Conservation (phyloP, 2,888 invertebrate genomes). For the Ichneumoninae sp. region DNA sequence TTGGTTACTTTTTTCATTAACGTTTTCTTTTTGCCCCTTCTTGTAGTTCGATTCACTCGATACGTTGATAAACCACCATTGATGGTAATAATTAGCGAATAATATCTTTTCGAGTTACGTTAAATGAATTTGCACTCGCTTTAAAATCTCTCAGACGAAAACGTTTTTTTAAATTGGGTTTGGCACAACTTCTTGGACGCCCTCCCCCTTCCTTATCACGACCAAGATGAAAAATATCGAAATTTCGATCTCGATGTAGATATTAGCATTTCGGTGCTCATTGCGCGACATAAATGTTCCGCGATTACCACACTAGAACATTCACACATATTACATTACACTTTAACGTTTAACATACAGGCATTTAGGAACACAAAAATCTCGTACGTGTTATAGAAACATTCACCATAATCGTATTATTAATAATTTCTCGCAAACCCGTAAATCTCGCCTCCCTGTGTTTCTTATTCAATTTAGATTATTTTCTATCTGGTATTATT, state of each 20-base stretch:
- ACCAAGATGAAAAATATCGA: conserved; percentile 32
- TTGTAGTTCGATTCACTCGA: conserved; percentile 34
- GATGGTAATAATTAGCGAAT: conserved; percentile 70
- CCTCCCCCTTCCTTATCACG: not conserved
- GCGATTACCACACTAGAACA: conserved; percentile 29
- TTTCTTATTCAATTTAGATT: not conserved
- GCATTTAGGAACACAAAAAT: conserved; percentile 67
- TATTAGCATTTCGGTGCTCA: conserved; percentile 20
- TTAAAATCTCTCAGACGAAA: conserved; percentile 19
- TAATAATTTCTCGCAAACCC: conserved; percentile 43
- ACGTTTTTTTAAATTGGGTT: conserved; percentile 24
- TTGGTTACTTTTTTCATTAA: not conserved
- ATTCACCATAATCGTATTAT: conserved; percentile 43
- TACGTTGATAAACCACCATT: conserved; percentile 38
- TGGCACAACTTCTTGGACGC: conserved; percentile 31
- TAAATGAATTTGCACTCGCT: conserved; percentile 44
- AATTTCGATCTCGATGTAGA: conserved; percentile 39
- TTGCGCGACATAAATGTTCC: conserved; percentile 27
- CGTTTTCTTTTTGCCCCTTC: not conserved
- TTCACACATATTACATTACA: conserved; percentile 27
- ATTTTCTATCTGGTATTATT: not conserved
- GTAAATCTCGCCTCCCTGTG: conserved; percentile 48
- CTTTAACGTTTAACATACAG: conserved; percentile 35
- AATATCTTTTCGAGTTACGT: conserved; percentile 47
- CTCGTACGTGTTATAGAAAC: conserved; percentile 38